A percentile compares a stretch with the other conserved stretches of the same genome.
These are phyloP conservation scores for Apoda limacodes DNA, from an alignment of 2,888 invertebrate species.

Conservation along the genomic window DNA sequence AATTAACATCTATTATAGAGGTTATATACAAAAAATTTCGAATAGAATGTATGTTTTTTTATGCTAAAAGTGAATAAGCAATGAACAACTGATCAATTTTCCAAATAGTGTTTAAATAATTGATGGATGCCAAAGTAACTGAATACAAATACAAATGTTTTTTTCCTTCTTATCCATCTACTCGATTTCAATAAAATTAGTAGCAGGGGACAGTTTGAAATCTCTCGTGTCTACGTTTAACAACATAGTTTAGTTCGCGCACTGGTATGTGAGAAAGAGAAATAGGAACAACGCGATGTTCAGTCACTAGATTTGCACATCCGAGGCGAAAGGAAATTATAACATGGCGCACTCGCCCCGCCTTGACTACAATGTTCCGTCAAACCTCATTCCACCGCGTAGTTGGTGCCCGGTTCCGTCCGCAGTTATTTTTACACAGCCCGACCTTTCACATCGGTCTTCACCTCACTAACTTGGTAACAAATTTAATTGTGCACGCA, in stretches of 20 bases:
- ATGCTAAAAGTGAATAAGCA: too few species aligned
- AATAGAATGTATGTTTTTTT: too few species aligned
- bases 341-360: slow-evolving; percentile 66
- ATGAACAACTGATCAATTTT: too few species aligned
- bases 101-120: too few species aligned
- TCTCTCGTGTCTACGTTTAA: too few species aligned
- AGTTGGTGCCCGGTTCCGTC: slow-evolving; percentile 68
- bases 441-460: slow-evolving; percentile 69
- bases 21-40: too few species aligned
- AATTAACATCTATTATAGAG: too few species aligned
- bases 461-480: slow-evolving; percentile 43
- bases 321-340: slow-evolving; percentile 67
- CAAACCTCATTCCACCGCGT: slow-evolving; percentile 68
- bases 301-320: slow-evolving; percentile 60
- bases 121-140: too few species aligned
- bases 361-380: slow-evolving; percentile 64
- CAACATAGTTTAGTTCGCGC: slow-evolving; percentile 38
- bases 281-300: slow-evolving; percentile 52
- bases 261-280: slow-evolving; percentile 61
- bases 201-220: too few species aligned
- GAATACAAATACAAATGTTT: too few species aligned
- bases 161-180: too few species aligned
- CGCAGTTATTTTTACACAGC: slow-evolving; percentile 70
- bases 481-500: slow-evolving; percentile 48
- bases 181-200: too few species aligned